Base-by-base conservation (phyloP, 2,113 vertebrate genomes). In the Solenodon paradoxus region DNA sequence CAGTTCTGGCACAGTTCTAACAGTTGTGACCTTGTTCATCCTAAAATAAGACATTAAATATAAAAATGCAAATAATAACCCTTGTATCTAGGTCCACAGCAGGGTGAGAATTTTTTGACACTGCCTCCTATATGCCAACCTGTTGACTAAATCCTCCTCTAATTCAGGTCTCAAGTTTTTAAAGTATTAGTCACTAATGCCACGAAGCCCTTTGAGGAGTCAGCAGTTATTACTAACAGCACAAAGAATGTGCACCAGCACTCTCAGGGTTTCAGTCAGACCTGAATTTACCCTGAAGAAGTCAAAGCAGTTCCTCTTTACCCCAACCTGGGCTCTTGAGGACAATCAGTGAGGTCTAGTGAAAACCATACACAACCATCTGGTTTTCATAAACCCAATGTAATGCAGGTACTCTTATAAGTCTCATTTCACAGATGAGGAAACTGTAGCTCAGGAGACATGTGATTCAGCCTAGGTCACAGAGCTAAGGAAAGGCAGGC, bases 141-240 rank as follows among this genome's bases (percentile, higher is more conserved):
- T 93, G 68, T 7, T 92, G 79, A 49, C 64, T 93, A 35, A 57
- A 59, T 77, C 72, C 57, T 92, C 55, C 63, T 78, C n/a, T 83
- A 81, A 89, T 38, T 88, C 35, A 49, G 81, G 49, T 64, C 91
- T 94, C 32, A 94, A 66, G 89, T 95, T 97, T 96, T 92, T 95
- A 85, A 88, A 53, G 55, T 88, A 92, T 97, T 96, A 95, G 71
- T 97, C 96, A 95, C 92, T 90, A 96, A 88, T 45, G 80, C 75
- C 93, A 97, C 19, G 96, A 95, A 96, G 93, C 55, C 79, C 81
- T 92, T 42, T 4, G 55, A 85, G 71, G 85, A 95, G 95, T 90
- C 35, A 59, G 66, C 72, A 95, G 53, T 87, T 84, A 92, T 92
- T 94, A 93, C 83, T 90, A 96, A 94, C 9, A 93, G 42, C 40